These are phyloP conservation scores for Glomeris maerens DNA, from an alignment of 1,140 invertebrate species.

Conservation along the genomic window DNA sequence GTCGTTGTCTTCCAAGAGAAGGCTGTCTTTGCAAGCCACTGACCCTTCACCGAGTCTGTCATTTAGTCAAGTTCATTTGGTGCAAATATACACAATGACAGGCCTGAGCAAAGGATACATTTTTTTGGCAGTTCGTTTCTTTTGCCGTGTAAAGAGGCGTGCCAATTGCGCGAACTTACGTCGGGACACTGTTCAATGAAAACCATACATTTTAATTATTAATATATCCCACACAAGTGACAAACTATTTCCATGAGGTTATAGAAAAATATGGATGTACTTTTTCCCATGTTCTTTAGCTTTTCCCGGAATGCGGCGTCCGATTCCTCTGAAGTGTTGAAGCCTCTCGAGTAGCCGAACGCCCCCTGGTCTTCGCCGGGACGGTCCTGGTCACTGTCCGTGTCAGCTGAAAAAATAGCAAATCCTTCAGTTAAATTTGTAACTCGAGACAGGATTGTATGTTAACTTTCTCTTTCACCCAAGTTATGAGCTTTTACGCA, in stretches of 20 bases:
- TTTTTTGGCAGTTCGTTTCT: slow-evolving; percentile 40
- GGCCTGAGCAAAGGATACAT: slow-evolving; percentile 24
- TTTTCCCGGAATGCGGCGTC: slow-evolving; percentile 67
- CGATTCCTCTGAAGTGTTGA: slow-evolving; percentile 43
- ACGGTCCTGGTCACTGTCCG: slow-evolving; percentile 25
- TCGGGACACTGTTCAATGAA: slow-evolving; percentile 44
- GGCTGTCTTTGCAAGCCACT: slow-evolving; percentile 28
- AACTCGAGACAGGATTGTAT: too few species aligned
- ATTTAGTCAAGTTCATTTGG: not conserved
- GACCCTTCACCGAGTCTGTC: slow-evolving; percentile 30
- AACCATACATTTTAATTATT: not conserved
- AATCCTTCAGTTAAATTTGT: too few species aligned
- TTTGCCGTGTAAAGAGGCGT: slow-evolving; percentile 56
- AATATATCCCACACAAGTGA: not conserved
- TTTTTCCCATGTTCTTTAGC: slow-evolving; percentile 74
- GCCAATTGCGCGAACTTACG: slow-evolving; percentile 69
- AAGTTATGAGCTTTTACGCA: too few species aligned
- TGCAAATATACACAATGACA: not conserved
- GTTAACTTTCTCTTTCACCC: too few species aligned
- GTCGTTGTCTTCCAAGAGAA: slow-evolving; percentile 41
- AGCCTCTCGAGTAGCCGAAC: slow-evolving; percentile 31
- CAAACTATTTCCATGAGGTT: not conserved
- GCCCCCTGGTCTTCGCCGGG: slow-evolving; percentile 25
- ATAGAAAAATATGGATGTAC: slow-evolving; percentile 28
- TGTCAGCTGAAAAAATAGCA: slow-evolving; percentile 10